phyloP scores from a whole-genome alignment of 2,888 invertebrate species.

The Mermis nigrescens region DNA sequence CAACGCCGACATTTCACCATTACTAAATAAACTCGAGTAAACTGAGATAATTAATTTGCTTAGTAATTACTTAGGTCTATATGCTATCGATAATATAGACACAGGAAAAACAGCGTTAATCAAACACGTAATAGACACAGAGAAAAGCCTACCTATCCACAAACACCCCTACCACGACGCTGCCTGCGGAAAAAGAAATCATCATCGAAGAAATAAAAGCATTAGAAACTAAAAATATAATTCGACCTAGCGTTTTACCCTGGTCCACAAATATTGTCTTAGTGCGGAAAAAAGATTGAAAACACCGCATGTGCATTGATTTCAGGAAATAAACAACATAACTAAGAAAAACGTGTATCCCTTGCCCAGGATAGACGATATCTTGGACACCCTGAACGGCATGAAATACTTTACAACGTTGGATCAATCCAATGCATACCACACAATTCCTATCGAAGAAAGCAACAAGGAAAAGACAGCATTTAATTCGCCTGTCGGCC shows the following conservation, averaged over 20 bases:
- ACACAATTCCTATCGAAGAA: constrained; percentile 14
- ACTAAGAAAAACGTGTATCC: background rate
- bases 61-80: too few relatives aligned
- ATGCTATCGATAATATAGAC: background rate
- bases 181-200: background rate
- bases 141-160: background rate
- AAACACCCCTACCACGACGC: background rate
- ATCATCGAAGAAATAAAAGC: background rate
- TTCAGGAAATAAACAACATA: background rate
- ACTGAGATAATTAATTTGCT: too few relatives aligned
- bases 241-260: background rate
- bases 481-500: constrained; percentile 16
- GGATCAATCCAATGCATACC: constrained; percentile 12
- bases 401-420: background rate
- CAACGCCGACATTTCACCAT: too few relatives aligned
- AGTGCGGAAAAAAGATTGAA: background rate
- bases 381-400: background rate
- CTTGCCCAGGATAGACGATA: background rate
- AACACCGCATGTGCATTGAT: background rate
- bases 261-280: background rate
- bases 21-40: too few relatives aligned
- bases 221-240: background rate
- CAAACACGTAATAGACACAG: background rate
- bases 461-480: constrained; percentile 17
- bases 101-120: background rate